These are phyloP conservation scores for Hirudo medicinalis DNA, from an alignment of 1,140 invertebrate species.

Conservation along the genomic window DNA sequence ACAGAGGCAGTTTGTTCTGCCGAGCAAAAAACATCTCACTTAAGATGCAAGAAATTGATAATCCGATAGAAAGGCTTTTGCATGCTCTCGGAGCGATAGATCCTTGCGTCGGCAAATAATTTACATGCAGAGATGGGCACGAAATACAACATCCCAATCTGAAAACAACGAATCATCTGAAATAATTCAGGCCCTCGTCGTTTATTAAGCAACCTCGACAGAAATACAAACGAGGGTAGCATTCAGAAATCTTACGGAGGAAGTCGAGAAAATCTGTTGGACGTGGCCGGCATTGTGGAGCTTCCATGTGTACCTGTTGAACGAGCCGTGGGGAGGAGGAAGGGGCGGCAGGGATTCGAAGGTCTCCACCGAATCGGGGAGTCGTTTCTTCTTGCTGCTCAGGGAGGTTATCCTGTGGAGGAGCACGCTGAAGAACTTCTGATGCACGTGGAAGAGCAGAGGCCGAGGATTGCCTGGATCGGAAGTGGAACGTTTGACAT, in stretches of 20 bases:
- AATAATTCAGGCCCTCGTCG: too few species aligned
- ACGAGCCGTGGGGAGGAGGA: not conserved
- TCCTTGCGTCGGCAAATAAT: not conserved
- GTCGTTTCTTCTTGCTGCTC: constrained; percentile 6
- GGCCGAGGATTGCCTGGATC: not conserved
- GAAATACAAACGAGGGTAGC: not conserved
- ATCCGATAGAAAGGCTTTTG: not conserved
- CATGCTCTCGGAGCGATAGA: not conserved
- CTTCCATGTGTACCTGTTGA: not conserved
- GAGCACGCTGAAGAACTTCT: constrained; percentile 1
- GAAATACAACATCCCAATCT: too few species aligned
- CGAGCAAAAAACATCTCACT: not conserved
- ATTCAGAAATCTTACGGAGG: not conserved
- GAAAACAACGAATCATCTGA: not conserved
- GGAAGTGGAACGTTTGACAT: too few species aligned
- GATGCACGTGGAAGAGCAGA: not conserved
- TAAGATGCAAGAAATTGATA: not conserved
- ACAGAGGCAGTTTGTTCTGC: constrained; percentile 1
- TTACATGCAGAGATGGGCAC: too few species aligned
- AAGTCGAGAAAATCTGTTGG: constrained; percentile 6
- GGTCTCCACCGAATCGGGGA: not conserved
- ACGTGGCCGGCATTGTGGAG: not conserved
- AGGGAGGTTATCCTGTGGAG: not conserved
- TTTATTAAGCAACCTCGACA: too few species aligned
- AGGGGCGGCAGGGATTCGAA: not conserved